A percentile compares a stretch with the other conserved stretches of the same genome.
Evolutionary conservation across 2,888 invertebrate species (phyloP).

Genomic region (Ferrisia virgata): DNA sequence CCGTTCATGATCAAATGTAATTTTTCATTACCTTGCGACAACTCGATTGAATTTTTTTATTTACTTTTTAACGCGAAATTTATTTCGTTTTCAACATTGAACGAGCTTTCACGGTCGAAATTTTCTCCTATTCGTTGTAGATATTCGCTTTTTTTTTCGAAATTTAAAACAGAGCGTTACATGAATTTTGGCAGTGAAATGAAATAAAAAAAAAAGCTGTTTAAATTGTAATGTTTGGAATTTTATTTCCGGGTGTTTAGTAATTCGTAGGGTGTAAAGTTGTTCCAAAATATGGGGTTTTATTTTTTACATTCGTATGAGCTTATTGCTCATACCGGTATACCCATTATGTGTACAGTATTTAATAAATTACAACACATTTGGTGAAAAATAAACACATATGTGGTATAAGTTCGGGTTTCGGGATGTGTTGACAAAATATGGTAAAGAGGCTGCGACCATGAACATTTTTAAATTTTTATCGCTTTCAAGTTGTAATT

Average conservation of each 20-base stretch:
- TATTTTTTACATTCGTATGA: neutral
- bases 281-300: too few relatives aligned
- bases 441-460: neutral
- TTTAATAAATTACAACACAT: neutral
- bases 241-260: too few relatives aligned
- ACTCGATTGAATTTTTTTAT: neutral
- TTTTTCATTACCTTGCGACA: neutral
- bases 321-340: too few relatives aligned
- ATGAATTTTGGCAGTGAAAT: too few relatives aligned
- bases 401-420: neutral
- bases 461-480: neutral
- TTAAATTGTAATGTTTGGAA: too few relatives aligned
- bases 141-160: too few relatives aligned
- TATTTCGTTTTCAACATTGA: neutral
- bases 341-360: too few relatives aligned
- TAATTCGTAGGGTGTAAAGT: too few relatives aligned
- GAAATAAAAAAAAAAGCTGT: too few relatives aligned
- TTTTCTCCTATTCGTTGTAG: too few relatives aligned
- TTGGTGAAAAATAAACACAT: neutral
- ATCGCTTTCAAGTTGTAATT: neutral
- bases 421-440: neutral
- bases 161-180: too few relatives aligned
- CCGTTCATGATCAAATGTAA: neutral
- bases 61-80: neutral
- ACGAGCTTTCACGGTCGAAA: neutral